Conservation (phyloP, 2,113 vertebrate species). For the Fregetta grallaria region DNA sequence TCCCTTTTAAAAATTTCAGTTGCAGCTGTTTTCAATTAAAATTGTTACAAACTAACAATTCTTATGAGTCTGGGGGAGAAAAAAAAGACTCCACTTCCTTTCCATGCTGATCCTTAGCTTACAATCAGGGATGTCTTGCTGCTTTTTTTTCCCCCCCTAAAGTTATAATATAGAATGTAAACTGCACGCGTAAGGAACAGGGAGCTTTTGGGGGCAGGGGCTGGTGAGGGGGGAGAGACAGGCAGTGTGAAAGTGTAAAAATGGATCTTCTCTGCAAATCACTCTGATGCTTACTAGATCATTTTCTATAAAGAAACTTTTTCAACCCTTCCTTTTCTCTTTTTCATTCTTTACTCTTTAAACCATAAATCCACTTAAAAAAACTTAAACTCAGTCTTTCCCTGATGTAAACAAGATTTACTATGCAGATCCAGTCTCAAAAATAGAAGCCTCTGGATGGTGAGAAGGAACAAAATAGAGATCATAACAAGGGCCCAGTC, state of each 20-base stretch:
- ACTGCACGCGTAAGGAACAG: neutral
- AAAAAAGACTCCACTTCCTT: conserved; percentile 44
- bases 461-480: conserved; percentile 10
- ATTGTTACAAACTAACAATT: conserved; percentile 76
- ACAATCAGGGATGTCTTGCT: conserved; percentile 40
- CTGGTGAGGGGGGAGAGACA: neutral
- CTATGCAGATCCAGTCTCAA: conserved; percentile 31
- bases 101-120: conserved; percentile 57
- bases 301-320: conserved; percentile 25
- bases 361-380: conserved; percentile 18
- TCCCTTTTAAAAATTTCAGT: conserved; percentile 17
- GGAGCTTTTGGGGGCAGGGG: neutral
- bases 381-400: neutral
- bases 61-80: conserved; percentile 45
- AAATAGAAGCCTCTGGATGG: conserved; percentile 46
- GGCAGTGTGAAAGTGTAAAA: conserved; percentile 35
- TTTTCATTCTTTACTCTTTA: neutral
- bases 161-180: conserved; percentile 47
- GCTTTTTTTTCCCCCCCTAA: neutral
- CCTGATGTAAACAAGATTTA: conserved; percentile 24
- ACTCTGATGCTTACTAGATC: conserved; percentile 1
- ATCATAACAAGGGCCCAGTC: neutral
- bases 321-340: neutral
- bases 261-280: conserved; percentile 20
- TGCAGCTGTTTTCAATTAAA: conserved; percentile 80